Evolutionary conservation across 2,888 invertebrate genomes (phyloP).

Genomic region (Drymonia ruficornis): DNA sequence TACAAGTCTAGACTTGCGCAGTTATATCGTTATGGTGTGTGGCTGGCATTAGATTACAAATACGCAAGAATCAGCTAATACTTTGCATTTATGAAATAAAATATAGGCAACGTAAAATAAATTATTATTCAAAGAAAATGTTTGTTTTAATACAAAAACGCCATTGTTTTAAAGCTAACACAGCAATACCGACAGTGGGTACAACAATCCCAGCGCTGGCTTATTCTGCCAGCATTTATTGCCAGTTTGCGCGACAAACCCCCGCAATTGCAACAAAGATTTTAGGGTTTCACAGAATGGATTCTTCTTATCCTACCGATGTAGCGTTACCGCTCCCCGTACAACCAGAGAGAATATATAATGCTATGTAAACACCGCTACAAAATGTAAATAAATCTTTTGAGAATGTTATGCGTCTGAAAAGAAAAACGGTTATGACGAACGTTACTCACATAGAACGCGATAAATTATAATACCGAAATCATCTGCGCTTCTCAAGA

Average conservation of each 20-base stretch:
- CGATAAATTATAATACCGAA: conserved; percentile 27
- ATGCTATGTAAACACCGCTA: conserved; percentile 54
- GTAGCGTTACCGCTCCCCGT: conserved; percentile 42
- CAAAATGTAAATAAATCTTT: conserved; percentile 55
- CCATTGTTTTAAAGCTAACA: conserved; percentile 39
- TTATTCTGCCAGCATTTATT: conserved; percentile 61
- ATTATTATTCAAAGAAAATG: conserved; percentile 11
- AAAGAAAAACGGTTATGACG: conserved; percentile 39
- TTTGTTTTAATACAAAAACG: conserved; percentile 32
- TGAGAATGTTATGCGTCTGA: conserved; percentile 42
- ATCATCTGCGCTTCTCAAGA: conserved; percentile 20
- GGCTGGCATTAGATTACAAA: no score
- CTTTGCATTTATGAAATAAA: no score
- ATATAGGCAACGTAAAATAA: no score
- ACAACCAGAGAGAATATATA: conserved; percentile 55
- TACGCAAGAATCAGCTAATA: no score
- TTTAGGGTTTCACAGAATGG: conserved; percentile 62
- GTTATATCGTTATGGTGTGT: no score
- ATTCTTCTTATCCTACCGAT: conserved; percentile 60
- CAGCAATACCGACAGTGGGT: conserved; percentile 52
- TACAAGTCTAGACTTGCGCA: no score
- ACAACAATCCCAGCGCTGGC: conserved; percentile 53
- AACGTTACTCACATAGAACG: conserved; percentile 24
- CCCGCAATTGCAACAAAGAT: conserved; percentile 61
- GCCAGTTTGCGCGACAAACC: conserved; percentile 62